Conservation (phyloP, 2,797 vertebrate genomes). For the Enoplosus armatus region DNA sequence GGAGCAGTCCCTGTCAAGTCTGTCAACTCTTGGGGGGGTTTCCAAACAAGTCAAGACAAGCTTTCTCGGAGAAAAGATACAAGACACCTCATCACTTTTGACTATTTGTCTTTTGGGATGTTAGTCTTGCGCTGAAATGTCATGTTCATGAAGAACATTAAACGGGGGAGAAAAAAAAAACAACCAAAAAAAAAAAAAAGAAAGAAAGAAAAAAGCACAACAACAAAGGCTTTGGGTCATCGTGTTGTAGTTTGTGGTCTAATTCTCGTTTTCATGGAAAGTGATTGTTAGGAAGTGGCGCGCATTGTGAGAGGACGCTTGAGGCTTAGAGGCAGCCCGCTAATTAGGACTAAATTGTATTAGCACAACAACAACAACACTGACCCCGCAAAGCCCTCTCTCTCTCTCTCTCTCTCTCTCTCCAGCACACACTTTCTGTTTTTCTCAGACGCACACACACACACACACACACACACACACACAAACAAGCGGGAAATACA, state of each 20-base stretch:
- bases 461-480: neutral
- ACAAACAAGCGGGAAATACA: constrained; percentile 14
- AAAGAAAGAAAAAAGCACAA: neutral
- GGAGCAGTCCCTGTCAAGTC: constrained; percentile 69
- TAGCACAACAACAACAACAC: constrained; percentile 70
- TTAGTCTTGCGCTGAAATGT: constrained; percentile 54
- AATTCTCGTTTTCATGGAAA: constrained; percentile 64
- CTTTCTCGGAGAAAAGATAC: constrained; percentile 64
- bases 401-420: constrained; percentile 13
- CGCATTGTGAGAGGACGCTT: constrained; percentile 55
- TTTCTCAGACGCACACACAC: constrained; percentile 5
- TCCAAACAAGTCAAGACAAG: constrained; percentile 71
- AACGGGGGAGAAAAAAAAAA: neutral
- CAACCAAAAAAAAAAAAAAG: neutral
- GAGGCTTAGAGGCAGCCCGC: constrained; percentile 61
- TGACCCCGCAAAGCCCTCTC: constrained; percentile 55
- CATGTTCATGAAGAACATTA: constrained; percentile 53
- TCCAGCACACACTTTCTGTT: neutral
- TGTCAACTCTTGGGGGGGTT: constrained; percentile 68
- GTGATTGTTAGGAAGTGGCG: constrained; percentile 54
- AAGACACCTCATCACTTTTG: constrained; percentile 77
- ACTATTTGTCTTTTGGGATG: constrained; percentile 68
- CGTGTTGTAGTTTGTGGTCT: constrained; percentile 26
- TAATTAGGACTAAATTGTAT: constrained; percentile 78
- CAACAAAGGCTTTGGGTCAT: constrained; percentile 43